Conservation (phyloP, 2,113 vertebrate species). For the Cyprinodon brontotheroides region DNA sequence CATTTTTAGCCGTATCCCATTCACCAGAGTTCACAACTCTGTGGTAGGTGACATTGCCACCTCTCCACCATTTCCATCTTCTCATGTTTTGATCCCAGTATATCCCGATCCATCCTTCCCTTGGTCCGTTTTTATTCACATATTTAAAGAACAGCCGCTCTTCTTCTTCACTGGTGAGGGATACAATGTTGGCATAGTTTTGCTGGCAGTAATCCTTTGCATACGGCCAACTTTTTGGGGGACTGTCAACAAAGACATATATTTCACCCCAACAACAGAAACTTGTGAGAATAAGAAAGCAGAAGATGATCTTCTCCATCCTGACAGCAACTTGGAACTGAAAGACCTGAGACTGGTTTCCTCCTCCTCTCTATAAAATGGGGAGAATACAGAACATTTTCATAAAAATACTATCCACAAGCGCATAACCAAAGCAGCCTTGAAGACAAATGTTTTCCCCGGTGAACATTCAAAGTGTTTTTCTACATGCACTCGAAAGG, state of each 20-base stretch:
- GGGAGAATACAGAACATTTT: background rate
- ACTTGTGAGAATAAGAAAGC: background rate
- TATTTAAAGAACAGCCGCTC: background rate
- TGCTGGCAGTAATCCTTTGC: background rate
- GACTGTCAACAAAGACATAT: background rate
- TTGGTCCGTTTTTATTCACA: background rate
- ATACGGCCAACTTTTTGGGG: fast-evolving
- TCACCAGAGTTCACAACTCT: no score
- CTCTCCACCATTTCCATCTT: background rate
- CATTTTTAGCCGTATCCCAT: fast-evolving
- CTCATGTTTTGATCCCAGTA: fast-evolving
- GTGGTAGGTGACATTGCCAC: background rate
- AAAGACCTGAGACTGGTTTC: background rate
- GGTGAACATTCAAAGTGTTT: background rate
- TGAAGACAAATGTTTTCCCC: background rate
- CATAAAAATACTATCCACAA: background rate
- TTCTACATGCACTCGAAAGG: no score
- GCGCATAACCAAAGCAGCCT: background rate
- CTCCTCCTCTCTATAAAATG: background rate
- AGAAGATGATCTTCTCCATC: constrained; percentile 2
- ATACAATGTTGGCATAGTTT: no score
- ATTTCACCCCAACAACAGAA: background rate
- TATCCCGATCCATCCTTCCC: background rate
- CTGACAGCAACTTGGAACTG: background rate
- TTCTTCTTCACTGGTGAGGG: background rate